Percentiles rank a stretch among this genome's conserved stretches.
phyloP scores from a whole-genome alignment of 2,113 vertebrate species.

The Myotis yumanensis region DNA sequence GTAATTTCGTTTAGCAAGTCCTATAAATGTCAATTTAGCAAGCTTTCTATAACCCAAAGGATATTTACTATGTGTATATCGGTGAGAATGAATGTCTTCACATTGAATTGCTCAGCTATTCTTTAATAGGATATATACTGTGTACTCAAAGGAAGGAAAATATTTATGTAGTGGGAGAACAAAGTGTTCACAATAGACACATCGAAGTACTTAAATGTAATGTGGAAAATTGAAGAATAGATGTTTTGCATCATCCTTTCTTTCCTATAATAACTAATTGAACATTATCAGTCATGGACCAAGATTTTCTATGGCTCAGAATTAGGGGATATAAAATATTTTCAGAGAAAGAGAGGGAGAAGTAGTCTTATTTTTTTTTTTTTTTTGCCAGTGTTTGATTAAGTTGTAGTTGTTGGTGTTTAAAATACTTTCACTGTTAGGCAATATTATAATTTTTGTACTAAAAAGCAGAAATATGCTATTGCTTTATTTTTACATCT shows the following conservation, averaged over 20 bases:
- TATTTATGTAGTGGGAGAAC: conserved; percentile 51
- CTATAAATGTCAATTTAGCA: conserved; percentile 67
- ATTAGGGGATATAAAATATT: background rate
- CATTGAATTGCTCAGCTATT: conserved; percentile 38
- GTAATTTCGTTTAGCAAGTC: conserved; percentile 67
- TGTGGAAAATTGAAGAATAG: conserved; percentile 23
- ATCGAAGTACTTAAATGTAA: conserved; percentile 1
- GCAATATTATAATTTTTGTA: conserved; percentile 38
- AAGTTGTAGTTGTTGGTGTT: background rate
- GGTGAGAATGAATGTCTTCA: conserved; percentile 46
- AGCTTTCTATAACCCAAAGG: conserved; percentile 57
- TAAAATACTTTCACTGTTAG: background rate
- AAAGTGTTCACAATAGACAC: conserved; percentile 43
- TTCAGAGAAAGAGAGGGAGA: background rate
- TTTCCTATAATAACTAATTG: background rate
- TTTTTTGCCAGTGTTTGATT: background rate
- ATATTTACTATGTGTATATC: conserved; percentile 52
- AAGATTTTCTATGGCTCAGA: conserved; percentile 7
- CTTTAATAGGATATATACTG: conserved; percentile 13
- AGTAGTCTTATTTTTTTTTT: background rate
- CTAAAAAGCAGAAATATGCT: background rate
- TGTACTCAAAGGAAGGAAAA: conserved; percentile 24
- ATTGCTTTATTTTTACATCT: conserved; percentile 13
- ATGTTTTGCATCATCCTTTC: background rate
- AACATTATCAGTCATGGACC: background rate